Evolutionary conservation across 2,113 vertebrate species (phyloP).

Genomic region (Syngnathus floridae): DNA sequence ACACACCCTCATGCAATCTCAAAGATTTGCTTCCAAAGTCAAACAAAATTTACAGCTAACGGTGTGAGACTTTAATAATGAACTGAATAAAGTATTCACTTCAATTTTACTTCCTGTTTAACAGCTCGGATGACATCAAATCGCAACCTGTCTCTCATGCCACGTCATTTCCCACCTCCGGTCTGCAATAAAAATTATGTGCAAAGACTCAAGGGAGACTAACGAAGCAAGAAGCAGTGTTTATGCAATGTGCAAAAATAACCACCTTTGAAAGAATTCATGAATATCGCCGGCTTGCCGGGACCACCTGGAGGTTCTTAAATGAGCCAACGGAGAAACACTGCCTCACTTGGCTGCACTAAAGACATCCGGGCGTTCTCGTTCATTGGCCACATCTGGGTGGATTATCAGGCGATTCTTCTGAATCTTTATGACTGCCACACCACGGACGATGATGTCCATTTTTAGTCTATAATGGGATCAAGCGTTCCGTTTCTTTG

Average conservation of each 20-base stretch:
- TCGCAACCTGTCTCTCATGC: not conserved
- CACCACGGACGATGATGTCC: conserved; percentile 36
- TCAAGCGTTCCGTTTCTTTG: conserved; percentile 54
- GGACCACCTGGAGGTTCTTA: conserved; percentile 3
- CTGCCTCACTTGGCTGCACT: conserved; percentile 2
- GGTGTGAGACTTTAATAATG: no score
- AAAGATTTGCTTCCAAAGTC: not conserved
- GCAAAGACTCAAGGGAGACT: not conserved
- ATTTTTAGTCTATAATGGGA: conserved; percentile 35
- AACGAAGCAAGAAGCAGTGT: not conserved
- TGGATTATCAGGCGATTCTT: conserved; percentile 27
- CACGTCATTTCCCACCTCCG: conserved; percentile 15
- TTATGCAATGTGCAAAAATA: not conserved
- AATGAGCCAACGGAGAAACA: conserved; percentile 15
- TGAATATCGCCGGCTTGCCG: not conserved
- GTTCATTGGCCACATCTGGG: conserved; percentile 14
- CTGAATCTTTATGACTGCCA: conserved; percentile 31
- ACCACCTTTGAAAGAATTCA: not conserved
- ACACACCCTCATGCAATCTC: not conserved
- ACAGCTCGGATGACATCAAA: not conserved
- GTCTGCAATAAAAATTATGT: conserved; percentile 19
- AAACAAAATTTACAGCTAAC: no score
- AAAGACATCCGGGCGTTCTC: not conserved
- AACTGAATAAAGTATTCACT: not conserved
- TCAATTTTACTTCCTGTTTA: not conserved